Percentiles rank a stretch among this genome's conserved stretches.
These are phyloP conservation scores for Thripadectes ignobilis DNA, from an alignment of 2,797 vertebrate species.

Conservation along the genomic window DNA sequence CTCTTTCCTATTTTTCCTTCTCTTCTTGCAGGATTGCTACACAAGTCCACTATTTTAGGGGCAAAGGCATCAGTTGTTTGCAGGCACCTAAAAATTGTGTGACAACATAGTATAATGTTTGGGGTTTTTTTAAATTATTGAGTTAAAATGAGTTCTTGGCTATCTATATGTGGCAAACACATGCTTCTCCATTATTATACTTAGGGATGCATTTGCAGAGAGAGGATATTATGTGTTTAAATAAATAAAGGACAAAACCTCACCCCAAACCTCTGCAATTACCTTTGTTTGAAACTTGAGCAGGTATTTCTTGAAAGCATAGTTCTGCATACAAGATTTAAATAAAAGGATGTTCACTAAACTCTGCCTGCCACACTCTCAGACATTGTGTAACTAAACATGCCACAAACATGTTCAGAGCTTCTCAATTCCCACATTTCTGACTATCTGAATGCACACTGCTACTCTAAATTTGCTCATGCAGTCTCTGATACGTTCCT, in stretches of 20 bases:
- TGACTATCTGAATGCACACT: background rate
- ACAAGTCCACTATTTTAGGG: background rate
- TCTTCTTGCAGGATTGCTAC: background rate
- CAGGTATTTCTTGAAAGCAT: background rate
- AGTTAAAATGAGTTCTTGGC: background rate
- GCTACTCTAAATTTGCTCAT: background rate
- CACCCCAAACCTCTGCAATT: background rate
- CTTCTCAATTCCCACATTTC: background rate
- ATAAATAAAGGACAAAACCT: background rate
- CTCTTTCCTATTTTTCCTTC: rapidly evolving
- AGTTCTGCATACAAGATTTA: background rate
- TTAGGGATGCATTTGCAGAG: background rate
- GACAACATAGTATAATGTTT: background rate
- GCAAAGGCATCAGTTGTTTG: background rate
- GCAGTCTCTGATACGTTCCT: background rate
- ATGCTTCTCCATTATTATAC: background rate
- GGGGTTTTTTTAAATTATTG: rapidly evolving
- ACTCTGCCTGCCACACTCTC: background rate
- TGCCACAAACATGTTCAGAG: rapidly evolving
- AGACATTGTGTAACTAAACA: background rate
- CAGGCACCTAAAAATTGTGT: background rate
- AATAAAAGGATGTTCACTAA: background rate
- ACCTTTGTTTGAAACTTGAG: background rate
- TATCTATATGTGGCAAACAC: background rate
- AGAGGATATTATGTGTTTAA: background rate